These are phyloP conservation scores for Aphelenchoides bicaudatus DNA, from an alignment of 2,888 invertebrate genomes.

Conservation along the genomic window DNA sequence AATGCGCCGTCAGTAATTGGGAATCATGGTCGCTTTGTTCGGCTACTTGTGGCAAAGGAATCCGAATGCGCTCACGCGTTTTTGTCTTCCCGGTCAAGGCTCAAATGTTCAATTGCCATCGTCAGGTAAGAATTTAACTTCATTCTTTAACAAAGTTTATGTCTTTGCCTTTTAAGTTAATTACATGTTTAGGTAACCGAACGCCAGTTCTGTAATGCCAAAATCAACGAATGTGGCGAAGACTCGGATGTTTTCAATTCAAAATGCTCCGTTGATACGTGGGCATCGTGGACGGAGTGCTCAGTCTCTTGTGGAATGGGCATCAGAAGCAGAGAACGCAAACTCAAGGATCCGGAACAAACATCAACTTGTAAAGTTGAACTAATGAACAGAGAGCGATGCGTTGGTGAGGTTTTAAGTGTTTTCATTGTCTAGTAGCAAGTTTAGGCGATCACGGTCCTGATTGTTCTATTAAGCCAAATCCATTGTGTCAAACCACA, in stretches of 20 bases:
- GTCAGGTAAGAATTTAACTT: no score
- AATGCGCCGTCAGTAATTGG: conserved; percentile 74
- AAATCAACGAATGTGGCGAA: conserved; percentile 56
- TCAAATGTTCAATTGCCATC: conserved; percentile 62
- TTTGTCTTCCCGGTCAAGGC: conserved; percentile 68
- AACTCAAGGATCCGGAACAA: conserved; percentile 71
- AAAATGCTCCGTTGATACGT: conserved; percentile 73
- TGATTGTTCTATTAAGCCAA: conserved; percentile 56
- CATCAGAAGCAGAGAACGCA: conserved; percentile 73
- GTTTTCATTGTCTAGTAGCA: conserved; percentile 64
- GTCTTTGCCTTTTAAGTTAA: neutral
- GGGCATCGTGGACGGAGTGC: conserved; percentile 76
- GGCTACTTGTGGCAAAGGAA: conserved; percentile 74
- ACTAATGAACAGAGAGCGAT: conserved; percentile 78
- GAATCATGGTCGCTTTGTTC: conserved; percentile 78
- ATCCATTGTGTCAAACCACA: conserved; percentile 60
- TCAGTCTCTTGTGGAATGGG: conserved; percentile 83
- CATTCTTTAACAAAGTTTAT: neutral
- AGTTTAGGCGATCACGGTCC: conserved; percentile 50
- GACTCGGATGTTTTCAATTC: conserved; percentile 60
- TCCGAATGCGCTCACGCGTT: conserved; percentile 68
- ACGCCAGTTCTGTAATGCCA: conserved; percentile 67
- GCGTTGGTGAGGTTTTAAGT: conserved; percentile 62
- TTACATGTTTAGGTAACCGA: conserved; percentile 72
- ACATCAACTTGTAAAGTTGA: conserved; percentile 72